Conservation (phyloP, 1,140 invertebrate species). For the Ridgeia piscesae region DNA sequence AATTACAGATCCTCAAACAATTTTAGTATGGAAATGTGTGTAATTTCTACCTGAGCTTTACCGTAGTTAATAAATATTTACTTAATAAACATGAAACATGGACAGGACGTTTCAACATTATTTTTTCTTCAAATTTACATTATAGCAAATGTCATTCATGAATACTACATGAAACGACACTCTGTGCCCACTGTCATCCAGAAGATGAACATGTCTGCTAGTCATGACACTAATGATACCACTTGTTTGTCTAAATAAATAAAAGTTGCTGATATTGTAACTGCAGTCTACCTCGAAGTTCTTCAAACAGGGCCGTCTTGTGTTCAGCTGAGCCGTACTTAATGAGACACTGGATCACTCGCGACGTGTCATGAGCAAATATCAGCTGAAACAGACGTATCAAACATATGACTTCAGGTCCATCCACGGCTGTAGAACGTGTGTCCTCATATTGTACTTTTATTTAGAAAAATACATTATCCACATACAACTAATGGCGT, state of each 20-base stretch:
- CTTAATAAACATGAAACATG: too few relatives aligned
- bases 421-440: background rate
- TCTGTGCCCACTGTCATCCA: too few relatives aligned
- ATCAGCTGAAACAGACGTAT: constrained; percentile 62
- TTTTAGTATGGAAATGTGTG: background rate
- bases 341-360: constrained; percentile 85
- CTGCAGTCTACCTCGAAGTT: constrained; percentile 65
- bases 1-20: background rate
- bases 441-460: background rate
- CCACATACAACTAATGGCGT: too few relatives aligned
- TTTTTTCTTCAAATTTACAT: too few relatives aligned
- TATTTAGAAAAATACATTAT: background rate
- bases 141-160: too few relatives aligned
- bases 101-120: too few relatives aligned
- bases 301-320: constrained; percentile 70
- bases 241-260: too few relatives aligned
- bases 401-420: background rate
- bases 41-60: background rate
- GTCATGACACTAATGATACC: background rate
- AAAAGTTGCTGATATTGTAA: background rate
- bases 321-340: constrained; percentile 72
- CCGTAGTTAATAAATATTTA: background rate
- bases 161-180: too few relatives aligned
- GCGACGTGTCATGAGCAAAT: constrained; percentile 81
- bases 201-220: too few relatives aligned